A percentile compares a stretch with the other conserved stretches of the same genome.
These are phyloP conservation scores for Galeopterus variegatus DNA, from an alignment of 2,113 vertebrate species.

Conservation along the genomic window DNA sequence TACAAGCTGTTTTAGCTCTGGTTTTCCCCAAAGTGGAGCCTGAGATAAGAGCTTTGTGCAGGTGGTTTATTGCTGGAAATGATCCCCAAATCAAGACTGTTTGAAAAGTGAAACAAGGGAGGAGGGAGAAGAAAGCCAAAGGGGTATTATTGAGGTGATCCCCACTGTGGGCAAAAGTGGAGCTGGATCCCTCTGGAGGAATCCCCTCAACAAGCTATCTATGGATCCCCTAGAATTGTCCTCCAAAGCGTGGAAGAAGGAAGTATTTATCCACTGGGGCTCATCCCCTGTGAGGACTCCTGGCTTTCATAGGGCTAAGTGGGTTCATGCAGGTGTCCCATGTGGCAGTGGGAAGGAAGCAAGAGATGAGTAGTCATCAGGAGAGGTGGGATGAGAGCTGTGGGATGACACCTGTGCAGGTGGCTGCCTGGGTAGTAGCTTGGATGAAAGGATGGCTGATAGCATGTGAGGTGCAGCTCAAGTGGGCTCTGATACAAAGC, in stretches of 20 bases:
- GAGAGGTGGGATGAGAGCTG: not conserved
- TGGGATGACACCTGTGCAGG: not conserved
- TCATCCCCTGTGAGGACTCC: not conserved
- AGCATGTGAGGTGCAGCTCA: not conserved
- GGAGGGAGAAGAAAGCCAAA: not conserved
- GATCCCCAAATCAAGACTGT: not conserved
- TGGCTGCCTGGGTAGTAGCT: not conserved
- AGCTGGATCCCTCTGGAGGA: not conserved
- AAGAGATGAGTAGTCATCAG: too few relatives aligned
- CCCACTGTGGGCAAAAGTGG: not conserved
- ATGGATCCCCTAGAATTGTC: not conserved
- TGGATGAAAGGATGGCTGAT: not conserved
- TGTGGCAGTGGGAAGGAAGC: not conserved
- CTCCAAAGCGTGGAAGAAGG: not conserved
- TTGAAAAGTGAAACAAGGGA: not conserved
- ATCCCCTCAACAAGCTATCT: not conserved
- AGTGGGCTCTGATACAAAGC: not conserved
- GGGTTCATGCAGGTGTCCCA: not conserved
- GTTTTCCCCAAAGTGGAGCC: not conserved
- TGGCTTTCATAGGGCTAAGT: not conserved
- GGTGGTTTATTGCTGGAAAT: not conserved
- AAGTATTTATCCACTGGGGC: not conserved
- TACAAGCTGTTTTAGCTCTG: not conserved
- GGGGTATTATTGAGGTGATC: not conserved
- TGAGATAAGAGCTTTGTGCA: not conserved